Evolutionary conservation across 2,888 invertebrate genomes (phyloP), one percentile per base, ranked within the genome.

Genomic region (Prenolepis imparis): DNA sequence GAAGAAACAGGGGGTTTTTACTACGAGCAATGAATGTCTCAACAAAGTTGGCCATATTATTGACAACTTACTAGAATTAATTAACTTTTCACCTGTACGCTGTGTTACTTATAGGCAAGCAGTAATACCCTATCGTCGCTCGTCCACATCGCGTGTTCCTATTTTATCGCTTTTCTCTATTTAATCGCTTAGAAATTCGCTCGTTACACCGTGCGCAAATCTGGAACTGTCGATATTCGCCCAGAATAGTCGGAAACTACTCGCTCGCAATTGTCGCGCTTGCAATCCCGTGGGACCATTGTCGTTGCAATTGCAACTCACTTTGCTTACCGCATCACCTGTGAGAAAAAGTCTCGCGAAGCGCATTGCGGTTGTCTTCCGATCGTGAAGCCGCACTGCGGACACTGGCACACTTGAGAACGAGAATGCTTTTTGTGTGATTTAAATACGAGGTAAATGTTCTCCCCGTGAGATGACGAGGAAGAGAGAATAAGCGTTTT

Each of bases 51-150:
- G 41, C 86, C 88, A 84, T 90, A 91, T 91, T 90, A 90, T 89
- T 74, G 90, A 81, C 81, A 92, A 92, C 86, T 91, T 92, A 93
- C 91, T 91, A 86, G 91, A 92, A 92, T 93, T 91, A 90, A 92
- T 93, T 92, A 92, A 92, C 92, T 91, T 93, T 90, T 93, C 89
- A 90, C 90, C 88, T 82, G 82, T 83, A 74, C 75, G 78, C 68
- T 66, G 59, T 63, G 84, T 87, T 66, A 66, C 72, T 90, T 84
- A 84, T 74, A 66, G 82, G 61, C 12, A 52, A 66, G 18, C 75
- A 44, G 63, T 67, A 74, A 75, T 82, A 74, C 82, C 41, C 63
- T 21, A 73, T 41, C 82, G 57, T 36, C 15, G 59, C 21, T 39
- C 63, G 55, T 80, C 52, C 48, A 24, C 80, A 24, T 80, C 61